Evolutionary conservation across 92 coral and sea anemone genomes (phyloP), one percentile per base, ranked within the genome.

Genomic region (Palythoa grandiflora): DNA sequence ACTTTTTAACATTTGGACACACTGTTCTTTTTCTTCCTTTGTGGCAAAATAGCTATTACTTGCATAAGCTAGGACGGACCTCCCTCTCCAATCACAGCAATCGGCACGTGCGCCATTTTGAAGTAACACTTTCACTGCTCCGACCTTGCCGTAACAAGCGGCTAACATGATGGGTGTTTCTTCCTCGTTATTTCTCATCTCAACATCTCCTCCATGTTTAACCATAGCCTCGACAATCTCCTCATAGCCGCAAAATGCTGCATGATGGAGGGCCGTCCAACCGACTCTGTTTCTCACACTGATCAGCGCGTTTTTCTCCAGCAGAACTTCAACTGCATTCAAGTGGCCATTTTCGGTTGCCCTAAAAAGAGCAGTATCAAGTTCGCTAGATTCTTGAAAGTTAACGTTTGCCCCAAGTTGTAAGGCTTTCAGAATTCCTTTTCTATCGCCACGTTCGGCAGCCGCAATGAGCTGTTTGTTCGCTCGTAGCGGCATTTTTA

Each of bases 181-280:
- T 78, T 78, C 68, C 38, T 78, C 68, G 38, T 50, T 48, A 7
- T 78, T 78, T 55, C 16, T 55, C 5, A 78, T 38, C 20, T 78
- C 83, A 12, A 78, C 83, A 15, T 78, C 83, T 78, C 83, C 83
- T 57, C 83, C 83, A 44, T 78, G 83, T 44, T 78, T 44, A 37
- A 78, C 55, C 83, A 78, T 78, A 17, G 66, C 50, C 68, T 54
- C 68, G 2, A 78, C 83, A 55, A 78, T 78, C 48, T 78, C 9
- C 28, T 78, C 83, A 14, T 78, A 21, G 68, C 83, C 83, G 65
- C 38, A 54, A 44, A 78, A 55, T 9, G 83, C 51, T 20, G 83
- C 83, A 6, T 17, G 68, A 52, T 78, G 83, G 1, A 78, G 19
- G 0, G 83, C 83, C 11, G 83, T 78, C 83, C 83, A 78, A 28